Conservation (phyloP, 2,888 invertebrate species). For the Thecophora atra region DNA sequence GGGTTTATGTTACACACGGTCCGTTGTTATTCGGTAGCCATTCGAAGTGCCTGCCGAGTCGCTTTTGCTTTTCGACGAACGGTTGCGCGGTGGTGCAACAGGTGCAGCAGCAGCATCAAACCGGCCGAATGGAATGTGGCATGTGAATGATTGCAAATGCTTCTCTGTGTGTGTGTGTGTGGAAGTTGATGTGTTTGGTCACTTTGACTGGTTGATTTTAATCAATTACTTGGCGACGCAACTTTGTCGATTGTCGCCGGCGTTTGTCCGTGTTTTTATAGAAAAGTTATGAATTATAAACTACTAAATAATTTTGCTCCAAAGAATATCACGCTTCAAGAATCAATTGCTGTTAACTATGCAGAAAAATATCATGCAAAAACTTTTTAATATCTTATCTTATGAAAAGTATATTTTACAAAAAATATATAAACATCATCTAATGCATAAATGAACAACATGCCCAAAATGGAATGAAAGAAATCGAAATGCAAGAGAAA, state of each 20-base stretch:
- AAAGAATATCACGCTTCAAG: background rate
- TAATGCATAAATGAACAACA: no score
- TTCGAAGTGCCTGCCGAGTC: background rate
- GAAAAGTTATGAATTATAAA: background rate
- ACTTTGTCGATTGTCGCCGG: no score
- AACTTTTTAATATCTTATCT: no score
- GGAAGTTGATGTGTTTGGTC: no score
- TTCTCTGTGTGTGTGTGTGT: background rate
- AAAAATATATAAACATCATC: no score
- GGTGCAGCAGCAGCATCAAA: constrained; percentile 19
- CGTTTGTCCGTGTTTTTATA: constrained; percentile 5
- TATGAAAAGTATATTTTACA: no score
- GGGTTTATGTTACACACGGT: constrained; percentile 35
- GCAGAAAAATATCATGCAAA: no score
- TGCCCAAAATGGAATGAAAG: background rate
- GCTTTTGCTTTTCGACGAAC: background rate
- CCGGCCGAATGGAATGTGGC: constrained; percentile 14
- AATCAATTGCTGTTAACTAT: no score
- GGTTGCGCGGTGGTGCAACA: constrained; percentile 16
- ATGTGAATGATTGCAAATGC: background rate
- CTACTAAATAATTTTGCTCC: background rate
- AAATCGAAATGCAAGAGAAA: constrained; percentile 4
- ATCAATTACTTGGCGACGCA: background rate
- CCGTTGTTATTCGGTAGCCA: constrained; percentile 8
- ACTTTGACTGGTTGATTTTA: no score